These are phyloP conservation scores for Latrodectus geometricus DNA, from an alignment of 1,140 invertebrate genomes.

Conservation along the genomic window DNA sequence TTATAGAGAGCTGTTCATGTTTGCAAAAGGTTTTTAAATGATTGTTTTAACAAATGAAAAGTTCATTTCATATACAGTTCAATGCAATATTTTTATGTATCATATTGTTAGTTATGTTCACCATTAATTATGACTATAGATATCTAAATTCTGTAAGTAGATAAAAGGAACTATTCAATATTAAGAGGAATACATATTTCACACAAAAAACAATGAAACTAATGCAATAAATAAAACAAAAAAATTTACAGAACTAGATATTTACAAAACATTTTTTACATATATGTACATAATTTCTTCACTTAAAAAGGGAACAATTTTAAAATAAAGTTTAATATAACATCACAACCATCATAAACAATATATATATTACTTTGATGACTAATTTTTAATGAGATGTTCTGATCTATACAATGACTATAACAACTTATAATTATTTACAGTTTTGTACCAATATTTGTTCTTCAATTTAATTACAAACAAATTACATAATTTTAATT, in stretches of 20 bases:
- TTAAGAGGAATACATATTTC: background rate
- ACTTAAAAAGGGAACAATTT: background rate
- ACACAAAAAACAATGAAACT: background rate
- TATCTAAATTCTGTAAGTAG: slow-evolving; percentile 6
- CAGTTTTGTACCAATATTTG: slow-evolving; percentile 9
- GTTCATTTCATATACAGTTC: too few species aligned
- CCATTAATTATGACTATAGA: too few species aligned
- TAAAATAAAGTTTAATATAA: slow-evolving; percentile 21
- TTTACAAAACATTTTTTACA: slow-evolving; percentile 33
- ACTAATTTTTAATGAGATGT: slow-evolving; percentile 43
- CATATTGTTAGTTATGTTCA: too few species aligned
- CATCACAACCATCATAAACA: slow-evolving; percentile 33
- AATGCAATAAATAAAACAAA: slow-evolving; percentile 27
- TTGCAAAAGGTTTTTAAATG: too few species aligned
- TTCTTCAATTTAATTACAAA: background rate
- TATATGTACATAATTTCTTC: background rate
- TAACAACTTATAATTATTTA: slow-evolving; percentile 25
- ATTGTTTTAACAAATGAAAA: too few species aligned
- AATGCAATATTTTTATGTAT: too few species aligned
- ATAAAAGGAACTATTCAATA: background rate
- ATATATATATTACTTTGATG: slow-evolving; percentile 25
- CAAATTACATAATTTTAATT: too few species aligned
- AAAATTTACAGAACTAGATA: slow-evolving; percentile 37
- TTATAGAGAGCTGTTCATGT: too few species aligned
- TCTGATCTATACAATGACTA: slow-evolving; percentile 42